Evolutionary conservation across 2,113 vertebrate genomes (phyloP), one percentile per base, ranked within the genome.

Genomic region (Tautogolabrus adspersus): DNA sequence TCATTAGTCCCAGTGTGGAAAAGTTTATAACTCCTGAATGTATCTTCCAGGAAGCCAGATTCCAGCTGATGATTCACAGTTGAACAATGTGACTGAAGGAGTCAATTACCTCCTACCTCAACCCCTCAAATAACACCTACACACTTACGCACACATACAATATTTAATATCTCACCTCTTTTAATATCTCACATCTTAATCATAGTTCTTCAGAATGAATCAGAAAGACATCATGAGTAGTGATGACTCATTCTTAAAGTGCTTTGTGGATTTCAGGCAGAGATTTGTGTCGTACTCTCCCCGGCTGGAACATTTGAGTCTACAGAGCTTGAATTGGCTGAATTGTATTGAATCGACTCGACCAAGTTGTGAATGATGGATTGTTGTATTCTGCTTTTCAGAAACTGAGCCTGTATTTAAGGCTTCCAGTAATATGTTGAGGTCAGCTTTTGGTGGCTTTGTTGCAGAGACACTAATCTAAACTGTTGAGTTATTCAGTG

Each of bases 231-330:
- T 84, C 77, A 81, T 5, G 11, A 68, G 77, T 21, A 18, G 16
- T 11, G 46, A 55, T 92, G 88, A 91, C 46, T 91, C 92, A 91
- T 92, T 92, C 72, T 74, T 72, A 59, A 91, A 92, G 81, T 65
- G 56, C 68, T 73, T 52, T 21, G 49, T 49, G 66, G 66, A 87
- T 79, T 82, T 80, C 67, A 80, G 65, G 66, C 75, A 61, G 79
- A 80, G 65, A 75, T 59, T 68, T 52, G 56, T 72, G 76, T 67
- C 57, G n/a, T 22, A 10, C n/a, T 59, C 54, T 82, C 62, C 8
- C 23, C 1, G 60, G 57, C 66, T 75, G 85, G 72, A 84, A 78
- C 73, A 26, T 68, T 59, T 81, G 60, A 79, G 55, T 67, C 64
- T 51, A 18, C 42, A 78, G 60, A 56, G 76, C 51, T 78, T 84